phyloP scores from a whole-genome alignment of 2,113 vertebrate species.

The Piprites chloris region DNA sequence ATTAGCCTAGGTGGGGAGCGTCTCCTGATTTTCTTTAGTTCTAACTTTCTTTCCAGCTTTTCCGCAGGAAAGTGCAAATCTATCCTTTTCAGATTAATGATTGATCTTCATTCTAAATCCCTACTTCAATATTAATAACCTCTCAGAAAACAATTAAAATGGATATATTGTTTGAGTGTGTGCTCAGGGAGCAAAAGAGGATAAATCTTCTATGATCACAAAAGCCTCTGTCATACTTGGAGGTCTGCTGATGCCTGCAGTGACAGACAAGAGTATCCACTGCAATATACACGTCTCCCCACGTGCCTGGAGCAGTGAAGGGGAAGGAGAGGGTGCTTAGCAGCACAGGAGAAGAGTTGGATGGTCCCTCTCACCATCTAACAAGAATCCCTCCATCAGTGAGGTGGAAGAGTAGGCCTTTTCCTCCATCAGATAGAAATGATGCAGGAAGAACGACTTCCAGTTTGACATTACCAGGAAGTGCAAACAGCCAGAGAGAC shows the following conservation, averaged over 20 bases:
- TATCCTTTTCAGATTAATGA: neutral
- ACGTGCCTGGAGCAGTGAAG: neutral
- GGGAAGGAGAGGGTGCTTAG: neutral
- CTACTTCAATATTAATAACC: constrained; percentile 35
- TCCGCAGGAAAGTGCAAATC: neutral
- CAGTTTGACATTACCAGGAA: neutral
- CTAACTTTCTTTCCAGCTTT: neutral
- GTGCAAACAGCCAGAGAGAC: neutral
- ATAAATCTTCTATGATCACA: constrained; percentile 4
- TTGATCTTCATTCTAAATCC: constrained; percentile 12
- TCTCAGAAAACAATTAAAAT: constrained; percentile 42
- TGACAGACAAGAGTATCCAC: neutral
- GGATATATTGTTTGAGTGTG: neutral
- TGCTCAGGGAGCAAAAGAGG: neutral
- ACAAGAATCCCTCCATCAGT: neutral
- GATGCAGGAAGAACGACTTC: neutral
- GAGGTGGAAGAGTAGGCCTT: neutral
- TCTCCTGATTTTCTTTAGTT: neutral
- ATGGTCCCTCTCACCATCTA: neutral
- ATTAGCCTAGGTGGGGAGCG: neutral
- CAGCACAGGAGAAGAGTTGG: neutral
- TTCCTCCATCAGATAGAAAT: neutral
- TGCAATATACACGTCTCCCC: neutral
- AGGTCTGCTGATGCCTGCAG: neutral
- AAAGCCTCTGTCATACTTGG: neutral